These are phyloP conservation scores for Bombycilla garrulus DNA, from an alignment of 2,113 vertebrate species.

Conservation along the genomic window DNA sequence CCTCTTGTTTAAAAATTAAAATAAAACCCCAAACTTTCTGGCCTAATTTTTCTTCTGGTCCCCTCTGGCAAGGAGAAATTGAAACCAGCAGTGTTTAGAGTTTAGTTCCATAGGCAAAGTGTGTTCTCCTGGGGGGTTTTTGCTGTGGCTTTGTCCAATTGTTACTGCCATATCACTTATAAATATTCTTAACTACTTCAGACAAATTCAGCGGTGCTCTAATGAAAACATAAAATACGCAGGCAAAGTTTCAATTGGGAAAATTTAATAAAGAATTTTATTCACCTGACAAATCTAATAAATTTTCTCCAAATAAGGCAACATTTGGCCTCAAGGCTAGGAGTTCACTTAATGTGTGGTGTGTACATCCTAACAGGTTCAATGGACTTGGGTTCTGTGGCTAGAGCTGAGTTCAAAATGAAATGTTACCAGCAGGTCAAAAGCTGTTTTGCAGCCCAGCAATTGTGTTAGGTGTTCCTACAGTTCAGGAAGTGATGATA, in stretches of 20 bases:
- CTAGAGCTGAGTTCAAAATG: background rate
- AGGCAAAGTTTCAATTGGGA: conserved; percentile 2
- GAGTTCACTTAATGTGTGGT: background rate
- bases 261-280: conserved; percentile 54
- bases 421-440: background rate
- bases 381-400: background rate
- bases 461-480: background rate
- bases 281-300: conserved; percentile 61
- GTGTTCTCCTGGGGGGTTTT: background rate
- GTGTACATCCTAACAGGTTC: background rate
- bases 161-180: background rate
- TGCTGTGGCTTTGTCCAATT: background rate
- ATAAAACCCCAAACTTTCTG: background rate
- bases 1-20: background rate
- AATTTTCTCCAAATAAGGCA: conserved; percentile 43
- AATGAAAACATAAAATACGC: conserved; percentile 31
- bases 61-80: background rate
- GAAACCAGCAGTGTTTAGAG: background rate
- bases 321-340: background rate
- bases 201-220: background rate
- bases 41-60: background rate
- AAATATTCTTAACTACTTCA: conserved; percentile 26
- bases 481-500: background rate
- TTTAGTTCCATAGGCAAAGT: background rate
- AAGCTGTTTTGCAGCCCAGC: background rate